Evolutionary conservation across 2,797 vertebrate species (phyloP).

Genomic region (Aselliscus stoliczkanus): DNA sequence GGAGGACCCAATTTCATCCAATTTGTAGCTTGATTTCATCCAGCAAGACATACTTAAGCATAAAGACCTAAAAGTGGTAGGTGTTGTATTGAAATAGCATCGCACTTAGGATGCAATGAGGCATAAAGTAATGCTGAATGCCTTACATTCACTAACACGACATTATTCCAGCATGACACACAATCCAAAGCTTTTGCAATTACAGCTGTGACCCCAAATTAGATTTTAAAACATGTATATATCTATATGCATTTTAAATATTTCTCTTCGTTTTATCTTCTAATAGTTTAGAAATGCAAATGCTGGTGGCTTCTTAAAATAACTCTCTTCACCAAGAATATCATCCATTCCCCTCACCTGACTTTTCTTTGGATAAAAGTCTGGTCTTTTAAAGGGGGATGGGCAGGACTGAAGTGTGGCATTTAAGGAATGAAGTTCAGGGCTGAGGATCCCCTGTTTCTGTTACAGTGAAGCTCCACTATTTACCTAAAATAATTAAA

Average conservation of each 20-base stretch:
- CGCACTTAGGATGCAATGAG: slow-evolving; percentile 70
- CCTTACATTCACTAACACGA: slow-evolving; percentile 57
- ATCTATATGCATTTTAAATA: slow-evolving; percentile 59
- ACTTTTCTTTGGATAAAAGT: slow-evolving; percentile 43
- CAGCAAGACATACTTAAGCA: slow-evolving; percentile 72
- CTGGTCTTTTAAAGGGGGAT: neutral
- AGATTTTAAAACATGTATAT: slow-evolving; percentile 57
- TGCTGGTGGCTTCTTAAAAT: slow-evolving; percentile 64
- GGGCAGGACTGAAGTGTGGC: neutral
- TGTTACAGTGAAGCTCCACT: neutral
- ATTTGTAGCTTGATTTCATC: slow-evolving; percentile 71
- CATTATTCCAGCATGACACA: slow-evolving; percentile 72
- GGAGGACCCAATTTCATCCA: slow-evolving; percentile 56
- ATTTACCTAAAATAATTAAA: slow-evolving; percentile 40
- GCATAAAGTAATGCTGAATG: slow-evolving; percentile 65
- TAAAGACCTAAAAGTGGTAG: slow-evolving; percentile 72
- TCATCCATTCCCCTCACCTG: slow-evolving; percentile 39
- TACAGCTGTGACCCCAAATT: slow-evolving; percentile 73
- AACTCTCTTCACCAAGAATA: slow-evolving; percentile 29
- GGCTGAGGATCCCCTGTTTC: neutral
- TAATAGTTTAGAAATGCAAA: slow-evolving; percentile 64
- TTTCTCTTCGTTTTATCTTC: slow-evolving; percentile 45
- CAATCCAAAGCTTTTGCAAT: slow-evolving; percentile 60
- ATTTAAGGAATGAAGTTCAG: neutral
- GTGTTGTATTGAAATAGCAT: slow-evolving; percentile 75